Percentiles rank a stretch among this genome's conserved stretches.
Conservation (phyloP, 1,140 invertebrate species). For the Phenacoccus solenopsis region DNA sequence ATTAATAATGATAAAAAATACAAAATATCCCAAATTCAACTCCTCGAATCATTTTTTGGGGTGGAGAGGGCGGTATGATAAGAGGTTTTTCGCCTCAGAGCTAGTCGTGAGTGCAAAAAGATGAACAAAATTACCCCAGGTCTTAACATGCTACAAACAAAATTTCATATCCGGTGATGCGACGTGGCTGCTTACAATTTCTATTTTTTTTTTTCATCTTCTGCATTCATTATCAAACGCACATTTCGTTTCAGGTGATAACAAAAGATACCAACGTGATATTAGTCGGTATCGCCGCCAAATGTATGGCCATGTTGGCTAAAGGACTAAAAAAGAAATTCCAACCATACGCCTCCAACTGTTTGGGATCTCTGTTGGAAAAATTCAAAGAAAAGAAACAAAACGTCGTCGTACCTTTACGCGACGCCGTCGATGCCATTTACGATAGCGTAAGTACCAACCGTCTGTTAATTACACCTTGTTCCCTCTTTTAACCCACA, state of each 20-base stretch:
- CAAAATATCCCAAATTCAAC: too few relatives aligned
- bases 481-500: not conserved
- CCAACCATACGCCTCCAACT: constrained; percentile 63
- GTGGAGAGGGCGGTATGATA: too few relatives aligned
- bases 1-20: too few relatives aligned
- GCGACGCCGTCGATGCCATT: constrained; percentile 86
- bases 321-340: constrained; percentile 80
- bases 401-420: constrained; percentile 68
- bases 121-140: too few relatives aligned
- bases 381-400: constrained; percentile 98
- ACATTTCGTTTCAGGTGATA: constrained; percentile 45
- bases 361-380: constrained; percentile 69
- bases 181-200: too few relatives aligned
- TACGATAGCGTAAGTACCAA: constrained; percentile 52
- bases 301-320: constrained; percentile 72
- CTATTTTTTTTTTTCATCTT: not conserved
- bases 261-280: constrained; percentile 93
- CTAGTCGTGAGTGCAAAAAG: too few relatives aligned
- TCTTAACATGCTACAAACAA: too few relatives aligned
- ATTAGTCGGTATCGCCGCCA: constrained; percentile 73
- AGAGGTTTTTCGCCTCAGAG: too few relatives aligned
- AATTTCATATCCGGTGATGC: too few relatives aligned
- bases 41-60: too few relatives aligned
- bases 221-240: not conserved
- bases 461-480: not conserved